Conservation (phyloP, 2,113 vertebrate genomes). For the Dasyornis broadbenti region DNA sequence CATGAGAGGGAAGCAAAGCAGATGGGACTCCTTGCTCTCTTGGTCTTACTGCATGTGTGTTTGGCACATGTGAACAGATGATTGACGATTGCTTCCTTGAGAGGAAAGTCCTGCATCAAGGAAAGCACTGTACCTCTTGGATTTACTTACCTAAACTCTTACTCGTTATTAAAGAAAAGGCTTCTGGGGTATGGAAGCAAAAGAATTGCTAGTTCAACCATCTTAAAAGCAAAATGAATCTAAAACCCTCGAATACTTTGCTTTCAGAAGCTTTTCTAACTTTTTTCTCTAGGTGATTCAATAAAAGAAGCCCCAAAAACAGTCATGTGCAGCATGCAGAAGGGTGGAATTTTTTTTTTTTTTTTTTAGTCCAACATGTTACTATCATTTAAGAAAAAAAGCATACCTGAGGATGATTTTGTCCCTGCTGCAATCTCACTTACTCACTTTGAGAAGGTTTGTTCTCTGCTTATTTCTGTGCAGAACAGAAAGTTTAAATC, state of each 20-base stretch:
- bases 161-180: not conserved
- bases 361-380: not conserved
- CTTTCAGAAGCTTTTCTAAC: not conserved
- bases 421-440: not conserved
- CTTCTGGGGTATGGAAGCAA: not conserved
- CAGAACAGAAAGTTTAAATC: not conserved
- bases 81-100: not conserved
- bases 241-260: not conserved
- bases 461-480: not conserved
- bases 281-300: not conserved
- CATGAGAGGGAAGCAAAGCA: not conserved
- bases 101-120: not conserved
- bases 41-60: not conserved
- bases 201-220: not conserved
- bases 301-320: not conserved
- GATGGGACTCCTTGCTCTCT: constrained; percentile 13
- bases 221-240: not conserved
- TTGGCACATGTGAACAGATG: constrained; percentile 18
- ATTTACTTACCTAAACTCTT: not conserved
- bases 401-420: not conserved
- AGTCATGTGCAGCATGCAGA: not conserved
- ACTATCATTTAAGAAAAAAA: not conserved
- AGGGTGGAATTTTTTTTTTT: not conserved
- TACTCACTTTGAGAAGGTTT: not conserved
- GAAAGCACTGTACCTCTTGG: not conserved